phyloP scores from a whole-genome alignment of 1,140 invertebrate genomes.

The Brachionus rotundiformis region DNA sequence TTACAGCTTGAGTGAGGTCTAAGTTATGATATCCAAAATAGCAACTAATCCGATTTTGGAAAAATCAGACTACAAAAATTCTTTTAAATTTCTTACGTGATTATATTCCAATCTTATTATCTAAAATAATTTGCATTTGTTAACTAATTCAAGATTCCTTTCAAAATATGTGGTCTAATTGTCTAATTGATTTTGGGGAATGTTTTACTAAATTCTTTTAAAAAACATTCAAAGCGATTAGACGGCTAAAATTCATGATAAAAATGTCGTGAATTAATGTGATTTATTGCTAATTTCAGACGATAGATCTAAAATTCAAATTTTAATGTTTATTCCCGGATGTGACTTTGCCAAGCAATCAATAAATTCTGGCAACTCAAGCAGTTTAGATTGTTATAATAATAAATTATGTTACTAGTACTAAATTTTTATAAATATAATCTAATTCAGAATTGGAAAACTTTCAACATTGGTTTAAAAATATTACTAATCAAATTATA shows the following conservation, averaged over 20 bases:
- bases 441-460: neutral
- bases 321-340: constrained; percentile 14
- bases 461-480: neutral
- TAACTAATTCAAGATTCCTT: too few species aligned
- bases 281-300: constrained; percentile 2
- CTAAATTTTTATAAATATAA: neutral
- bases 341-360: neutral
- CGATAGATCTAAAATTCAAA: neutral
- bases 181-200: neutral
- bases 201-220: neutral
- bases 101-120: too few species aligned
- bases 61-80: too few species aligned
- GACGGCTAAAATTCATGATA: neutral
- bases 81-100: too few species aligned
- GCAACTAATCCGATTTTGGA: too few species aligned
- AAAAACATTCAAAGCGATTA: neutral
- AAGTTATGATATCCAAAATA: too few species aligned
- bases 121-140: too few species aligned
- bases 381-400: neutral
- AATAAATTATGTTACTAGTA: neutral
- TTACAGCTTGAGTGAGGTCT: too few species aligned
- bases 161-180: too few species aligned
- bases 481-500: neutral
- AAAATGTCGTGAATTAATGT: constrained; percentile 4
- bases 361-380: constrained; percentile 6